A percentile compares a stretch with the other conserved stretches of the same genome.
Evolutionary conservation across 2,797 vertebrate genomes (phyloP).

Genomic region (Apogon talboti): DNA sequence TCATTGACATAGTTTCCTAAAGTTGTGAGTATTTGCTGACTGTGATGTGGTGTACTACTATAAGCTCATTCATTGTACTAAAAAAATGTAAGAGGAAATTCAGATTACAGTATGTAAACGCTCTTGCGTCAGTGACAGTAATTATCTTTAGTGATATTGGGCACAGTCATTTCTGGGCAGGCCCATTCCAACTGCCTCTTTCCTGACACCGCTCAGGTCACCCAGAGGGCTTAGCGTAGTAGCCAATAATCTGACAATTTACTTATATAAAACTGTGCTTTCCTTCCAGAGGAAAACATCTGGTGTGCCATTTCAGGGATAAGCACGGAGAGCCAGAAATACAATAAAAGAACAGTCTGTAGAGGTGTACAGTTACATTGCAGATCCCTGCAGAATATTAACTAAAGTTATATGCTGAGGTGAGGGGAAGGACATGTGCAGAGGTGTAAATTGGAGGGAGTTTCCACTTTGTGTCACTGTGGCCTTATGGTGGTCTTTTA

Average conservation of each 20-base stretch:
- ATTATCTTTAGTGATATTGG: conserved; percentile 43
- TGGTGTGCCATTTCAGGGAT: conserved; percentile 53
- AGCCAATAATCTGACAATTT: conserved; percentile 43
- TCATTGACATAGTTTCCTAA: too few species aligned
- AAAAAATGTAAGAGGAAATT: too few species aligned
- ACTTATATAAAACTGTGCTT: conserved; percentile 46
- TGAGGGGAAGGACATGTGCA: conserved; percentile 15
- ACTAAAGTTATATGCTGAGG: conserved; percentile 24
- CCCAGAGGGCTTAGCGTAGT: conserved; percentile 34
- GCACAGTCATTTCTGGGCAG: conserved; percentile 6
- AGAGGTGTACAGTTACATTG: conserved; percentile 46
- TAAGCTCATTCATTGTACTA: too few species aligned
- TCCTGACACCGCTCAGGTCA: conserved; percentile 48
- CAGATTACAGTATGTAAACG: conserved; percentile 14
- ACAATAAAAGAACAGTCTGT: conserved; percentile 43
- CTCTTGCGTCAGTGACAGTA: conserved; percentile 25
- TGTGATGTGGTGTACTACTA: too few species aligned
- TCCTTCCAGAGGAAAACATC: conserved; percentile 59
- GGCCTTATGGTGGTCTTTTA: conserved; percentile 3
- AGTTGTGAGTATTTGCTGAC: too few species aligned
- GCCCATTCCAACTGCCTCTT: conserved; percentile 19
- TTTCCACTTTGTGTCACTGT: conserved; percentile 9
- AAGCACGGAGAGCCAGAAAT: conserved; percentile 35
- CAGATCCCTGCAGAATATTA: conserved; percentile 18
- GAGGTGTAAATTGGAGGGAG: conserved; percentile 8